These are phyloP conservation scores for Tetramorium parvispinum DNA, from an alignment of 1,140 invertebrate species.

Conservation along the genomic window DNA sequence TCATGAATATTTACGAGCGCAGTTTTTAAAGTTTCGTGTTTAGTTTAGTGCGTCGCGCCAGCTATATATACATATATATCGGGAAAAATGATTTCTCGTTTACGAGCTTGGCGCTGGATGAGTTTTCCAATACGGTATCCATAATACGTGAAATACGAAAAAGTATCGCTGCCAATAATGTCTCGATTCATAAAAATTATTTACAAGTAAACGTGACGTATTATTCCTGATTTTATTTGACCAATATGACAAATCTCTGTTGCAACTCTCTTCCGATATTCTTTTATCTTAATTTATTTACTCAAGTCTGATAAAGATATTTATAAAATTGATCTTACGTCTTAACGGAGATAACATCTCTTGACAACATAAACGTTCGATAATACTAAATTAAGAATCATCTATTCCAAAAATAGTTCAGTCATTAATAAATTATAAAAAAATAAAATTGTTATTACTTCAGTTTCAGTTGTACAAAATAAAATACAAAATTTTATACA, in stretches of 20 bases:
- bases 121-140: background rate
- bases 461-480: background rate
- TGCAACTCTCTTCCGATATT: background rate
- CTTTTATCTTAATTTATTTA: background rate
- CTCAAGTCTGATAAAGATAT: background rate
- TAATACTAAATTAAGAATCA: no score
- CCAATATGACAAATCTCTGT: background rate
- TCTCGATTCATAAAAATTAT: slow-evolving; percentile 1
- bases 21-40: slow-evolving; percentile 44
- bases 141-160: background rate
- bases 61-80: background rate
- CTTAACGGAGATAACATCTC: background rate
- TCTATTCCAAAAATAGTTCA: background rate
- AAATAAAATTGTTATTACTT: background rate
- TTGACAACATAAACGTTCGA: background rate
- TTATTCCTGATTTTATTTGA: background rate
- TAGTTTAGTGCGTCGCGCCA: background rate
- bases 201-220: background rate
- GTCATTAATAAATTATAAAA: background rate
- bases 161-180: background rate
- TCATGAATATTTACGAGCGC: slow-evolving; percentile 56
- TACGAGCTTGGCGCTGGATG: background rate
- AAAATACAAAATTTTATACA: background rate
- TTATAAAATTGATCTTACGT: background rate
- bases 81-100: slow-evolving; percentile 29